Evolutionary conservation across 2,113 vertebrate species (phyloP), one percentile per base, ranked within the genome.

Genomic region (Carettochelys insculpta): DNA sequence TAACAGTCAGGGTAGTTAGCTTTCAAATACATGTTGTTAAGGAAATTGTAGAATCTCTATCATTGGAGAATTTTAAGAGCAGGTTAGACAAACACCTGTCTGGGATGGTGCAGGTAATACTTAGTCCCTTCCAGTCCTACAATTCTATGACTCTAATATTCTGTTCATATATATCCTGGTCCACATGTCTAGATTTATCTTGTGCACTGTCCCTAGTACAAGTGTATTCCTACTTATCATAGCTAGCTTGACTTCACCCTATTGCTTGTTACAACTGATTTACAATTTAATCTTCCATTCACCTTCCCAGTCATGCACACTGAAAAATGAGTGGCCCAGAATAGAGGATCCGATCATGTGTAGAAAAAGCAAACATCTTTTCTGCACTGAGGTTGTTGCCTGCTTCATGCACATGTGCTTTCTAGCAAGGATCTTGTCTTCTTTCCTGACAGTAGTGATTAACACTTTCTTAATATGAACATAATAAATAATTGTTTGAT

Each of bases 351-450:
- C 7, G 41, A 73, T 73, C 71, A 13, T 43, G 27, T 11, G 12
- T 27, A 45, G 17, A 56, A 24, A 56, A 56, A 51, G 25, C 45
- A 8, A 45, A 10, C 56, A n/a, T 11, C 0, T 78, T 41, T 5
- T 56, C 12, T 79, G 81, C 27, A 0, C 0, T 17, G 13, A 8
- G 10, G 31, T 19, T 75, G 34, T 24, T 56, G 29, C 6, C 24
- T 51, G 17, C n/a, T 51, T 0, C 31, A 19, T 29, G 51, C 73
- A 14, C 14, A 38, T 5, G 0, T 73, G 14, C 13, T 68, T 56
- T 73, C 47, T n/a, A 20, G 41, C 11, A 24, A 14, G 14, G 9
- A 45, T 22, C 22, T 43, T 73, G 24, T 41, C 1, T 48, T 82
- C 71, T 79, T 52, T 22, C 43, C 22, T 29, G 41, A 43, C 24